Evolutionary conservation across 2,888 invertebrate species (phyloP), one percentile per base, ranked within the genome.

Genomic region (Pyrrhia umbra): DNA sequence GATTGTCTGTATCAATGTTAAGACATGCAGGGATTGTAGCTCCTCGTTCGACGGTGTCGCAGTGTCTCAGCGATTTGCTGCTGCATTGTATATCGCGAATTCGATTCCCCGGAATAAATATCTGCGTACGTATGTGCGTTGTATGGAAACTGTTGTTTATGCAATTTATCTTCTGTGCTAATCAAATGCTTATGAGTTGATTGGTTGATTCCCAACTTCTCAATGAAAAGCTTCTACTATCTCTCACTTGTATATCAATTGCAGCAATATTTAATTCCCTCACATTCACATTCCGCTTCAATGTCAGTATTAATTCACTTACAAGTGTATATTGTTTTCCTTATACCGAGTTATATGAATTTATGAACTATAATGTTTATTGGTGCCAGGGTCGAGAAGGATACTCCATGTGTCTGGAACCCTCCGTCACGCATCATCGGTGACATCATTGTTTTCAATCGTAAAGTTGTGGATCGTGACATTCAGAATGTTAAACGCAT

Each of bases 351-450:
- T 50, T 37, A 15, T 18, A 43, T 40, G 15, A 43, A 43, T 43
- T 75, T 68, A 68, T 68, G 15, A 40, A 45, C 52, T 69, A 68
- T 60, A 39, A 27, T 60, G 30, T 63, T 76, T 55, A 72, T 64
- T 57, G 16, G 46, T 75, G 78, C 21, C 74, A 73, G 30, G 68
- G 77, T 62, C 56, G 18, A n/a, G 51, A 34, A 54, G 63, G 57
- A 34, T 45, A 2, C 27, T 30, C n/a, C 25, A 9, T 21, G 10
- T 37, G 23, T 21, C 6, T 45, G 34, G 43, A 34, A n/a, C 15
- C 30, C 37, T 20, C 25, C 40, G 23, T 18, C 10, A 54, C 21
- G 62, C 18, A 20, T 52, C 16, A 10, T 20, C 27, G 20, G 15
- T 67, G 68, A 68, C 20, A 47, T 66, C 68, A 72, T 39, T 64